Percentiles rank a stretch among this genome's conserved stretches.
Conservation (phyloP, 2,113 vertebrate genomes). For the Sula dactylatra region DNA sequence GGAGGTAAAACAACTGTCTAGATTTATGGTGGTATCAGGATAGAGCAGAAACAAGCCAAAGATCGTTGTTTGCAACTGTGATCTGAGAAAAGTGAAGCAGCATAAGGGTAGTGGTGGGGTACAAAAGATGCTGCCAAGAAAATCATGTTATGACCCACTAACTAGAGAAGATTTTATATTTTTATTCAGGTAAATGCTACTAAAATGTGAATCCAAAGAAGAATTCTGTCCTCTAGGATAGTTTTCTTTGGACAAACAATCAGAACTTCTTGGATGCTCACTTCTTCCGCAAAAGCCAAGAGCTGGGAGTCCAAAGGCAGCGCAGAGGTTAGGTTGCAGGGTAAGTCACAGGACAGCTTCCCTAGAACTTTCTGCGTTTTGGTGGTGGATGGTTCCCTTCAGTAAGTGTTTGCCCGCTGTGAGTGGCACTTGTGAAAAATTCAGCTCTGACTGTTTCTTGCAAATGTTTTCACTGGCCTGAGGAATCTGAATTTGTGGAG, state of each 20-base stretch:
- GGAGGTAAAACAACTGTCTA: not conserved
- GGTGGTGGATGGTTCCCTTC: not conserved
- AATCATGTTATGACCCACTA: not conserved
- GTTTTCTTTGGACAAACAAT: not conserved
- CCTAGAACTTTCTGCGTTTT: not conserved
- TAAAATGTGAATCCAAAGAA: not conserved
- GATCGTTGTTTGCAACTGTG: not conserved
- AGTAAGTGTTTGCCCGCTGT: not conserved
- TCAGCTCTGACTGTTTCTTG: not conserved
- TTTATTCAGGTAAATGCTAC: not conserved
- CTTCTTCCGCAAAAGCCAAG: not conserved
- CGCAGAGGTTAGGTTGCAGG: not conserved
- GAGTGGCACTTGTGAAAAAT: not conserved
- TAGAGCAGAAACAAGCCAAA: slow-evolving; percentile 8
- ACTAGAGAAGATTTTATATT: not conserved
- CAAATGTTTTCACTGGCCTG: not conserved
- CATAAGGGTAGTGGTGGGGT: accelerated
- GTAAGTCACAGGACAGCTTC: not conserved
- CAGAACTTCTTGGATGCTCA: not conserved
- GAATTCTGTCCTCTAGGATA: not conserved
- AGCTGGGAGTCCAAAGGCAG: not conserved
- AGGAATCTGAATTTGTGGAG: not conserved
- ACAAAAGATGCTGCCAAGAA: not conserved
- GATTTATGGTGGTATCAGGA: not conserved
- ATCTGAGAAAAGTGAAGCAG: not conserved